Base-by-base conservation (phyloP, 2,888 invertebrate species). In the Drosophila colorata region DNA sequence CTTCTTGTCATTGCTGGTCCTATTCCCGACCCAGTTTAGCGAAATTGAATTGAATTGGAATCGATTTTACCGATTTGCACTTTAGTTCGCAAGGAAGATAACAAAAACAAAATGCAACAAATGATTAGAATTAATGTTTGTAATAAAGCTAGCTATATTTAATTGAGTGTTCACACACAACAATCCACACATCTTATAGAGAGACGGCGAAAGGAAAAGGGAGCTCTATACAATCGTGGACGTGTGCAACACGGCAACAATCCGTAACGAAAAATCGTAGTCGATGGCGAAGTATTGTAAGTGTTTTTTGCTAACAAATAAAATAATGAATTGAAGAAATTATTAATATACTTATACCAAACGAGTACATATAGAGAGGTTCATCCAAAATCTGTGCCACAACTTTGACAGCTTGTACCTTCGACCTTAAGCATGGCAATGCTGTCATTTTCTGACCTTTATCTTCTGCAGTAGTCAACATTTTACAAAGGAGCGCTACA, bases 291-390 rank as follows among this genome's bases (percentile, higher is more conserved):
- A 53, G 52, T 83, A 80, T 72, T 68, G 18, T 73, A 83, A 82
- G 89, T 77, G 85, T 76, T 87, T 80, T 80, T 82, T 82, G 87
- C 87, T 88, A 88, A 87, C 81, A 83, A 66, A 79, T 82, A 69
- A 64, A 63, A 41, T 70, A 82, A 70, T 69, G 33, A 74, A 79
- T 75, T 79, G 43, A 73, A 48, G 58, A 69, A 65, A 87, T 66
- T 73, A 87, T 81, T 60, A 56, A 82, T 68, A 67, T 59, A 84
- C 59, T 43, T 61, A 70, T 57, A 75, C 47, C 55, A 63, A 43
- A 55, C 51, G 43, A 55, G 44, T 46, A 41, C 60, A 61, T 59
- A 72, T 72, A 58, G 5, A 58, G 5, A 43, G 28, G 9, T 28
- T 28, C 9, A 28, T 28, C 28, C 2, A 28, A 28, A 28, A 28